Conservation (phyloP, 2,113 vertebrate species). For the Rattus rattus region DNA sequence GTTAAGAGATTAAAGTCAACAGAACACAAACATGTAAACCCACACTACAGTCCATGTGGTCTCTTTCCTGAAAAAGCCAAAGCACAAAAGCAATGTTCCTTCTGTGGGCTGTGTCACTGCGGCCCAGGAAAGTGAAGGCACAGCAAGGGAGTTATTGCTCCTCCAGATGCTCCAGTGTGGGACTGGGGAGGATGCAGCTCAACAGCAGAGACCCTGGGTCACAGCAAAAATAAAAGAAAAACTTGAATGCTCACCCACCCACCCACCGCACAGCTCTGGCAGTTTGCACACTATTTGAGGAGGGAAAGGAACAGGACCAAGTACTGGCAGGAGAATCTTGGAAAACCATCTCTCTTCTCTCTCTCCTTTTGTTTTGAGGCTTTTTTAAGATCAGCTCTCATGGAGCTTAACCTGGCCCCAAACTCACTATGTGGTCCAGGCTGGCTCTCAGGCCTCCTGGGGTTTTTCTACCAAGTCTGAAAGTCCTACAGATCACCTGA, state of each 20-base stretch:
- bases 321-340: not conserved
- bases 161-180: not conserved
- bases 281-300: not conserved
- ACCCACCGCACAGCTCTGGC: not conserved
- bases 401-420: not conserved
- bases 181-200: not conserved
- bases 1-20: not conserved
- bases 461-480: slow-evolving; percentile 85
- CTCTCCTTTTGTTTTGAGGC: not conserved
- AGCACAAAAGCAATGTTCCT: not conserved
- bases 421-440: not conserved
- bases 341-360: not conserved
- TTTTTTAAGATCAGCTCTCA: not conserved
- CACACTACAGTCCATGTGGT: no score
- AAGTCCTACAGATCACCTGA: slow-evolving; percentile 95
- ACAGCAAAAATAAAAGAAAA: not conserved
- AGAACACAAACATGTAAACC: not conserved
- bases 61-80: not conserved
- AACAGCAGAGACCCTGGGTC: not conserved
- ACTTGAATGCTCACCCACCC: not conserved
- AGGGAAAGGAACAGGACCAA: not conserved
- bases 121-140: not conserved
- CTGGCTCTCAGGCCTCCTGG: not conserved
- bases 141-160: not conserved
- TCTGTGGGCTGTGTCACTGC: not conserved